Percentiles rank a stretch among this genome's conserved stretches.
phyloP scores from a whole-genome alignment of 2,888 invertebrate genomes.

The Serrognathus titanus region DNA sequence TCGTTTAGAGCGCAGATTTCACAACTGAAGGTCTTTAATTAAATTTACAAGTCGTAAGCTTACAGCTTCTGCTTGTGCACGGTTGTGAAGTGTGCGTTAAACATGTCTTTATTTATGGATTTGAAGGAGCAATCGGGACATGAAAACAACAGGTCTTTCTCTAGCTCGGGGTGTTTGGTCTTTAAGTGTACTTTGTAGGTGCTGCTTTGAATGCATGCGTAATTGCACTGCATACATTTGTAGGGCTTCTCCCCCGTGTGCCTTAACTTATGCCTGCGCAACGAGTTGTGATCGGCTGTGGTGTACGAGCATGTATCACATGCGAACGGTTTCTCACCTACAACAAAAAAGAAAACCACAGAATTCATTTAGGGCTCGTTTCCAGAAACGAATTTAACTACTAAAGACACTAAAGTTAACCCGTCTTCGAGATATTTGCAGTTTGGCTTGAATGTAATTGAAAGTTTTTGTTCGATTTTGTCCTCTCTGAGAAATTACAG shows the following conservation, averaged over 20 bases:
- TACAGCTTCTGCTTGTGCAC: conserved; percentile 44
- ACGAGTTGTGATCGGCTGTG: conserved; percentile 76
- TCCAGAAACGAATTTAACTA: too few species aligned
- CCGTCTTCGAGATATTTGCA: too few species aligned
- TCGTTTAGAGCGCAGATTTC: too few species aligned
- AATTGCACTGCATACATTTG: conserved; percentile 74
- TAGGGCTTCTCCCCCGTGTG: conserved; percentile 75
- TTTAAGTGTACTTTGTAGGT: conserved; percentile 74
- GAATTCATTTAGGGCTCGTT: too few species aligned
- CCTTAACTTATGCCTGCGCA: conserved; percentile 72
- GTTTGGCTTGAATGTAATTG: too few species aligned
- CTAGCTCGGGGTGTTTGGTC: conserved; percentile 72
- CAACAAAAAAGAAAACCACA: conserved; percentile 18
- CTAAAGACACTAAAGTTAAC: too few species aligned
- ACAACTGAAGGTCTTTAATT: too few species aligned
- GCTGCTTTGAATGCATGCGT: conserved; percentile 76
- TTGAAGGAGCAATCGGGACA: conserved; percentile 62
- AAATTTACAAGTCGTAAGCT: too few species aligned
- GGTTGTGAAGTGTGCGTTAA: conserved; percentile 53
- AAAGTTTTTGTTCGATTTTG: too few species aligned
- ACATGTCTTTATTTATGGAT: conserved; percentile 63
- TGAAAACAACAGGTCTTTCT: conserved; percentile 58
- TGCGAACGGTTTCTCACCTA: conserved; percentile 73
- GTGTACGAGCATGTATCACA: conserved; percentile 71
- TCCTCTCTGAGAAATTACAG: too few species aligned